Conservation (phyloP, 2,797 vertebrate species). For the Rhinophrynus dorsalis region DNA sequence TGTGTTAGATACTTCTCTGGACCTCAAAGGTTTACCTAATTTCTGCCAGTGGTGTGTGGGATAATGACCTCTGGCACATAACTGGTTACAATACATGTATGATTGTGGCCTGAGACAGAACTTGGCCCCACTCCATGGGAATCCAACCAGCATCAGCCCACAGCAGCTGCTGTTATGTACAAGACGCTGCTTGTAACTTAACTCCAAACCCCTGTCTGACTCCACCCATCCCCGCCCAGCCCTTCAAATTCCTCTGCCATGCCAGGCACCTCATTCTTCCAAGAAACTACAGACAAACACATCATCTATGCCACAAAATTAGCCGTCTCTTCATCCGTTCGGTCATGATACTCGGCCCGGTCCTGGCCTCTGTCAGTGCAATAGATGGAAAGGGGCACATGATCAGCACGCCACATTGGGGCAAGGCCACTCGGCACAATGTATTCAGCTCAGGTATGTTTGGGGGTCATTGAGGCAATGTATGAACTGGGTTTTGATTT, state of each 20-base stretch:
- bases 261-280: conserved; percentile 13
- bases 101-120: background rate
- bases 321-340: background rate
- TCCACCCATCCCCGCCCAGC: conserved; percentile 36
- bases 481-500: no score
- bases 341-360: conserved; percentile 42
- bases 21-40: no score
- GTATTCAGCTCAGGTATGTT: conserved; percentile 10
- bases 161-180: conserved; percentile 30
- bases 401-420: conserved; percentile 18
- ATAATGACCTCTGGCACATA: no score
- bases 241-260: conserved; percentile 28
- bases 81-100: no score
- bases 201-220: conserved; percentile 23
- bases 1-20: no score
- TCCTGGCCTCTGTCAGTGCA: conserved; percentile 1
- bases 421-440: conserved; percentile 11
- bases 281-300: background rate
- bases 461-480: no score
- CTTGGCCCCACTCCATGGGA: background rate
- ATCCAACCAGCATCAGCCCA: background rate
- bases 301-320: conserved; percentile 13
- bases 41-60: no score
- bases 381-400: conserved; percentile 36
- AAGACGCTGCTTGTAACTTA: conserved; percentile 19